Evolutionary conservation across 2,888 invertebrate species (phyloP), one percentile per base, ranked within the genome.

Genomic region (Cataglyphis altisquamis): DNA sequence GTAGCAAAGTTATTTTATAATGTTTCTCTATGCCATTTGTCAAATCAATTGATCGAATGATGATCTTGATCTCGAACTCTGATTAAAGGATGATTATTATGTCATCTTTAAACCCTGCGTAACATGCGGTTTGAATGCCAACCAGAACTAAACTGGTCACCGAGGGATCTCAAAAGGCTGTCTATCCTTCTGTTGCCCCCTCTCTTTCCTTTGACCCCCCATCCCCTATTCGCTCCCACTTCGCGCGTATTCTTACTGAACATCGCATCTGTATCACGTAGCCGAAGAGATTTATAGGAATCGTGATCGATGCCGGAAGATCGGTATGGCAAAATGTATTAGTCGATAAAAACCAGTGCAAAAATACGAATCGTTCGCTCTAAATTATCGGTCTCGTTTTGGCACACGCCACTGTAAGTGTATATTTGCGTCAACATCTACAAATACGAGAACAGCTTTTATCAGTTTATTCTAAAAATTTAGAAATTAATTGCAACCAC

Each of bases 101-200:
- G 41, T 55, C 29, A 67, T n/a, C 60, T 25, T 21, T 72, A 72
- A 60, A 70, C n/a, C 18, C 32, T n/a, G 72, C 41, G 21, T 25
- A 25, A 36, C 89, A 86, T 82, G 87, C 87, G 84, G 84, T 86
- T 88, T 90, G 89, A 86, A 85, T 89, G 88, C 90, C 88, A 90
- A 88, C 91, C 92, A 90, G 91, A 91, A 91, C 91, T 90, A 90
- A 91, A 89, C 92, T 89, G 91, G 89, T 90, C 92, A 91, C 88
- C 89, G 89, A 86, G 90, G 89, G 90, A 90, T 92, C 90, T 92
- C 89, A 89, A 91, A 93, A 91, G 88, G 81, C 88, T 84, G 73
- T 86, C 87, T 89, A 86, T 89, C 88, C 84, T 87, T 87, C 89
- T 83, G 68, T 21, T 77, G 74, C 81, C 88, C 87, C 72, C 83